A percentile compares a stretch with the other conserved stretches of the same genome.
phyloP scores from a whole-genome alignment of 2,797 vertebrate species.

The Chrosomus eos region DNA sequence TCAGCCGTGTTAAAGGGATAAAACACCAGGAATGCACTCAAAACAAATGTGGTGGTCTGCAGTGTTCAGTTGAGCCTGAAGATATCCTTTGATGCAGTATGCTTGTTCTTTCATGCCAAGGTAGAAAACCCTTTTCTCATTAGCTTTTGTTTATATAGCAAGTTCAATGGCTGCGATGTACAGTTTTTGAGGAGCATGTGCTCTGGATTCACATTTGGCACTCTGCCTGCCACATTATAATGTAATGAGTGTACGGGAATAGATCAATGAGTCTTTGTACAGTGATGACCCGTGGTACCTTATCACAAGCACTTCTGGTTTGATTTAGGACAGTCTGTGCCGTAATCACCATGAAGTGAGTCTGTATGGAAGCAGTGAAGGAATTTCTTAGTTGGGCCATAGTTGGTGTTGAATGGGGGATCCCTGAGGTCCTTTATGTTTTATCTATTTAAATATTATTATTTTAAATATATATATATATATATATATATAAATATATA shows the following conservation, averaged over 20 bases:
- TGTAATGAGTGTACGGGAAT: slow-evolving; percentile 49
- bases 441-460: too few relatives aligned
- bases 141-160: slow-evolving; percentile 55
- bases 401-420: slow-evolving; percentile 10
- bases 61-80: slow-evolving; percentile 17
- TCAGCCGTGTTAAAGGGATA: slow-evolving; percentile 20
- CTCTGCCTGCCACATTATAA: slow-evolving; percentile 31
- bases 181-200: slow-evolving; percentile 40
- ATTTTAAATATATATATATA: too few relatives aligned
- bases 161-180: slow-evolving; percentile 40
- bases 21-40: slow-evolving; percentile 37
- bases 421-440: slow-evolving; percentile 35
- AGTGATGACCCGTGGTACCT: slow-evolving; percentile 23
- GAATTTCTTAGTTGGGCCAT: slow-evolving; percentile 26
- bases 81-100: neutral
- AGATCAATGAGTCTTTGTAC: slow-evolving; percentile 36
- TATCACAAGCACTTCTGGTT: slow-evolving; percentile 25
- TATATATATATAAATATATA: too few relatives aligned
- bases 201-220: slow-evolving; percentile 52
- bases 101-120: slow-evolving; percentile 61
- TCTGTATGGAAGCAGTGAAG: slow-evolving; percentile 5
- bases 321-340: slow-evolving; percentile 15
- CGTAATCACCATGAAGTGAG: slow-evolving; percentile 12
- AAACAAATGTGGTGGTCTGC: slow-evolving; percentile 6
- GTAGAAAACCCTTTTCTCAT: slow-evolving; percentile 53